Evolutionary conservation across 2,113 vertebrate genomes (phyloP), one percentile per base, ranked within the genome.

Genomic region (Phocoena phocoena): DNA sequence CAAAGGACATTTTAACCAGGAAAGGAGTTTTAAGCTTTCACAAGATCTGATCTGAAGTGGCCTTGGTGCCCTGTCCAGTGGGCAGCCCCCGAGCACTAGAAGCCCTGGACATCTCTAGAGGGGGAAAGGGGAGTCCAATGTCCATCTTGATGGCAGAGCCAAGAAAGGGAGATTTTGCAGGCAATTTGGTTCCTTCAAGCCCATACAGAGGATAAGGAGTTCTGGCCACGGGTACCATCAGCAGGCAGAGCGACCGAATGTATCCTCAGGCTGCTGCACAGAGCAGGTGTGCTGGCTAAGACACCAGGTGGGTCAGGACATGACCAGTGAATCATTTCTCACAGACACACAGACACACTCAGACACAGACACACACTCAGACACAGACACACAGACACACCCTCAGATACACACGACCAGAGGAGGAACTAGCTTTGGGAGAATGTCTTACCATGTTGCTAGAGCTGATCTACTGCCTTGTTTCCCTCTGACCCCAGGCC

Each of bases 251-350:
- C 15, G 3, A 50, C 11, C 25, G 18, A 50, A 1, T 36, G 33
- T 10, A 8, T 5, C 23, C 11, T n/a, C 85, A 12, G 60, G 55
- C 20, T 31, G 12, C 47, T 17, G 36, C 20, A 7, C 28, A 26
- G 17, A 14, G 6, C 20, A 5, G 33, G 10, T 4, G 26, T 13
- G 33, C 21, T 2, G 18, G 36, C 21, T 13, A 8, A 53, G 47
- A 25, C 2, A 14, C 18, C 2, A 0, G 15, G 7, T 5, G 8
- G 14, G 31, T 10, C 36, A 9, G 0, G 31, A 55, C 11, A 2
- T 23, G 60, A 26, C 60, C 58, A 0, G 0, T 14, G 20, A 11
- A 1, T 53, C 68, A 13, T 0, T 20, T 26, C 44, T 44, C 15
- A 14, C 0, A 15, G 1, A 2, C 28, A 21, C 13, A 53, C 81